phyloP scores from a whole-genome alignment of 2,888 invertebrate genomes.

The Limnephilus rhombicus region DNA sequence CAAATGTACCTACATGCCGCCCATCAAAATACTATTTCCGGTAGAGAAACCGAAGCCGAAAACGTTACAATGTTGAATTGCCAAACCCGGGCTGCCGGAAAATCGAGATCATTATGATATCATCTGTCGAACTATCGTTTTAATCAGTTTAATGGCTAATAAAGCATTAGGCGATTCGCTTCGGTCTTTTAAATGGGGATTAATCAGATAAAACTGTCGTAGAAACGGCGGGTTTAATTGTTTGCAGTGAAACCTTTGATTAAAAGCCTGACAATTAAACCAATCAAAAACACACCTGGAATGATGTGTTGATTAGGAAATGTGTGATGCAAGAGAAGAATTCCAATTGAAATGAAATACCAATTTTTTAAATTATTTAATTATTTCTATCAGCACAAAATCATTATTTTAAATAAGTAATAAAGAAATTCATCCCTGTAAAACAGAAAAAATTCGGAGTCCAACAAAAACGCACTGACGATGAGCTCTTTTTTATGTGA shows the following conservation, averaged over 20 bases:
- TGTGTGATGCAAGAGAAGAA: not conserved
- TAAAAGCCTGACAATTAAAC: not conserved
- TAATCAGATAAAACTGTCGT: not conserved
- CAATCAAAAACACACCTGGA: not conserved
- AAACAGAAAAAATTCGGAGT: too few relatives aligned
- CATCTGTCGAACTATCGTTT: not conserved
- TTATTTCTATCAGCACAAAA: too few relatives aligned
- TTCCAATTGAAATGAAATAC: too few relatives aligned
- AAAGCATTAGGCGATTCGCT: not conserved
- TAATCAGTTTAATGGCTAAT: conserved; percentile 23
- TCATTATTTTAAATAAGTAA: too few relatives aligned
- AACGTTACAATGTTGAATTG: not conserved
- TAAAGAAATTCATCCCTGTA: too few relatives aligned
- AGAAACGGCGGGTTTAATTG: not conserved
- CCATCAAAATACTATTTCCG: conserved; percentile 9
- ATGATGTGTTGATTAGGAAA: not conserved
- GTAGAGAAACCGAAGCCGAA: conserved; percentile 21
- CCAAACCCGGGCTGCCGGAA: conserved; percentile 30
- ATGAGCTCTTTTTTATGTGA: too few relatives aligned
- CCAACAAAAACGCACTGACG: too few relatives aligned
- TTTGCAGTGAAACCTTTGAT: not conserved
- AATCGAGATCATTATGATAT: conserved; percentile 6
- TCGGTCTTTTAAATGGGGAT: not conserved
- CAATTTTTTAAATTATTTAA: too few relatives aligned
- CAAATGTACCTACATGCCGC: not conserved